Conservation (phyloP, 37 sponge, comb jelly and placozoan genomes). For the Spongia lamella region DNA sequence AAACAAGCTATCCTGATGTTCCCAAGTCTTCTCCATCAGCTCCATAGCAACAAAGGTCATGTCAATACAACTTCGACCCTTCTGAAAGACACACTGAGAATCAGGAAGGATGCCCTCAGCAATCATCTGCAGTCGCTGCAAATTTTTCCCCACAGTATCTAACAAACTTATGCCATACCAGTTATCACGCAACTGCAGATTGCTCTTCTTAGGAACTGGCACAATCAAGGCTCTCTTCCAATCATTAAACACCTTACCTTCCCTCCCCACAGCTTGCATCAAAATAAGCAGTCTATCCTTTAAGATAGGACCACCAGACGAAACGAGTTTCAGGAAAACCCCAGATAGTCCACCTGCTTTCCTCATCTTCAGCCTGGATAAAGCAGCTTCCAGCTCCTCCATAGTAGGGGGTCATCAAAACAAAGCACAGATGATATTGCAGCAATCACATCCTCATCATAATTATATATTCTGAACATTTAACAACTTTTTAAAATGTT, state of each 20-base stretch:
- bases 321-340: slow-evolving; percentile 17
- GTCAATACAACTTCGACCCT: slow-evolving; percentile 13
- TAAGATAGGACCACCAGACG: not conserved
- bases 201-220: too few relatives aligned
- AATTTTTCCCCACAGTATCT: too few relatives aligned
- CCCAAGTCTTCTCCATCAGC: slow-evolving; percentile 4
- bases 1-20: not conserved
- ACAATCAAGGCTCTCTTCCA: slow-evolving; percentile 27
- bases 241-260: slow-evolving; percentile 9
- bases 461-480: slow-evolving; percentile 15
- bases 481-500: slow-evolving; percentile 20
- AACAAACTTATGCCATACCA: slow-evolving; percentile 20
- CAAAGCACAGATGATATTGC: not conserved
- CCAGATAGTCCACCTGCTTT: slow-evolving; percentile 35
- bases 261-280: slow-evolving; percentile 11
- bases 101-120: slow-evolving; percentile 17
- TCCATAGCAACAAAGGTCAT: slow-evolving; percentile 27
- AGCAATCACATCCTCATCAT: slow-evolving; percentile 11
- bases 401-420: slow-evolving; percentile 34
- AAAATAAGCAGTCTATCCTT: not conserved
- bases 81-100: slow-evolving; percentile 10
- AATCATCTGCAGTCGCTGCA: slow-evolving; percentile 1
- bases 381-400: slow-evolving; percentile 19
- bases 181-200: slow-evolving; percentile 8
- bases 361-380: slow-evolving; percentile 27